Percentiles rank a stretch among this genome's conserved stretches.
phyloP scores from a whole-genome alignment of 2,113 vertebrate genomes.

The Neodon shergylaensis region DNA sequence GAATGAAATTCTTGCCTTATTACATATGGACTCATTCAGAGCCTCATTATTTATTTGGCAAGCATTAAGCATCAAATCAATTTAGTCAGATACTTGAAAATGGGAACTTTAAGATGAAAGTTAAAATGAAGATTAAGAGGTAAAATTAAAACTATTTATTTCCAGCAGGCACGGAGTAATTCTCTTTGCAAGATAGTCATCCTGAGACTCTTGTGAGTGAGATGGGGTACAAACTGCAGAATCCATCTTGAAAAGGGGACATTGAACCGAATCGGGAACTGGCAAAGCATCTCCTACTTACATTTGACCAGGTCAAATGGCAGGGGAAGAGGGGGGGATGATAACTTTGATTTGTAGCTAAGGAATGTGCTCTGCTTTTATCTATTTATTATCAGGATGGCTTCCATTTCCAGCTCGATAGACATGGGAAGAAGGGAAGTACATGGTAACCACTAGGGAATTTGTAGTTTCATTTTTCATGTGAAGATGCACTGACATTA shows the following conservation, averaged over 20 bases:
- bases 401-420: conserved; percentile 76
- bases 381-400: conserved; percentile 72
- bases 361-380: conserved; percentile 66
- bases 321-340: conserved; percentile 44
- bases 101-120: conserved; percentile 84
- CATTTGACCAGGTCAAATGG: conserved; percentile 58
- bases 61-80: conserved; percentile 85
- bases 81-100: conserved; percentile 85
- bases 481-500: conserved; percentile 54
- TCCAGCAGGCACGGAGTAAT: conserved; percentile 62
- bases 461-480: conserved; percentile 51
- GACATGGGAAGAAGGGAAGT: conserved; percentile 70
- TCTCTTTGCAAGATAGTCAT: conserved; percentile 66
- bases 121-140: conserved; percentile 84
- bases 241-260: conserved; percentile 14
- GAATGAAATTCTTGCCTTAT: conserved; percentile 86
- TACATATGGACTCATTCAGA: conserved; percentile 84
- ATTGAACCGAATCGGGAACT: conserved; percentile 14
- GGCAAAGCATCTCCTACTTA: conserved; percentile 15
- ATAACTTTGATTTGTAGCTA: conserved; percentile 78
- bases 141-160: conserved; percentile 83
- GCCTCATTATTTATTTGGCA: conserved; percentile 87
- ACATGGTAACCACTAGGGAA: conserved; percentile 62
- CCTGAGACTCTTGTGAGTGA: conserved; percentile 42
- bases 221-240: conserved; percentile 37